Evolutionary conservation across 2,797 vertebrate genomes (phyloP).

Genomic region (Meriones psammophilus): DNA sequence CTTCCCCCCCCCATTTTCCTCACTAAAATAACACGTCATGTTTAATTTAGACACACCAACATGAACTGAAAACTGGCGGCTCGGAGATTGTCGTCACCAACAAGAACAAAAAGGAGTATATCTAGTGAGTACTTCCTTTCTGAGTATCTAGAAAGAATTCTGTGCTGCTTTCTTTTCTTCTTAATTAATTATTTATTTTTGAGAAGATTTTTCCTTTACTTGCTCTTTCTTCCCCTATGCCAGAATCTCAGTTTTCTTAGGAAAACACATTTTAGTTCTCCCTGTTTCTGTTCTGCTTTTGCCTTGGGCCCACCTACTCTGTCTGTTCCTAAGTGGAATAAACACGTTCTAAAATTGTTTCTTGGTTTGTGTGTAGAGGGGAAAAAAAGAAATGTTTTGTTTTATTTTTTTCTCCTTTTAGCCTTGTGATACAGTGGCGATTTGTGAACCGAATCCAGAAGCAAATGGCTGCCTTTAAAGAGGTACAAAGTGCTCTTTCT

Average conservation of each 20-base stretch:
- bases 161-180: not conserved
- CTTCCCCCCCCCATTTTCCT: not conserved
- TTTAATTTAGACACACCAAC: slow-evolving; percentile 95
- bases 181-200: not conserved
- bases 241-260: not conserved
- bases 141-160: slow-evolving; percentile 1
- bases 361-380: not conserved
- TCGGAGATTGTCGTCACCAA: slow-evolving; percentile 96
- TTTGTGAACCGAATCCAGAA: slow-evolving; percentile 98
- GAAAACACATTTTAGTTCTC: not conserved
- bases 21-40: slow-evolving; percentile 54
- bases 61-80: slow-evolving; percentile 94
- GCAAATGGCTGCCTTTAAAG: slow-evolving; percentile 98
- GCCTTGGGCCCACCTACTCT: not conserved
- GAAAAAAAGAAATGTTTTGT: not conserved
- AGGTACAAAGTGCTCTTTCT: slow-evolving; percentile 88
- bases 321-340: slow-evolving; percentile 62
- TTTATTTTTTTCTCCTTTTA: slow-evolving; percentile 81
- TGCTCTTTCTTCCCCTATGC: not conserved
- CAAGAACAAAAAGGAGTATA: slow-evolving; percentile 98
- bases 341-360: slow-evolving; percentile 33
- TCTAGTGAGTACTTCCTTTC: slow-evolving; percentile 92
- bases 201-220: not conserved
- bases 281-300: not conserved
- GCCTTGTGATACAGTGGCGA: slow-evolving; percentile 99